Evolutionary conservation across 2,113 vertebrate genomes (phyloP), one percentile per base, ranked within the genome.

Genomic region (Copsychus sechellarum): DNA sequence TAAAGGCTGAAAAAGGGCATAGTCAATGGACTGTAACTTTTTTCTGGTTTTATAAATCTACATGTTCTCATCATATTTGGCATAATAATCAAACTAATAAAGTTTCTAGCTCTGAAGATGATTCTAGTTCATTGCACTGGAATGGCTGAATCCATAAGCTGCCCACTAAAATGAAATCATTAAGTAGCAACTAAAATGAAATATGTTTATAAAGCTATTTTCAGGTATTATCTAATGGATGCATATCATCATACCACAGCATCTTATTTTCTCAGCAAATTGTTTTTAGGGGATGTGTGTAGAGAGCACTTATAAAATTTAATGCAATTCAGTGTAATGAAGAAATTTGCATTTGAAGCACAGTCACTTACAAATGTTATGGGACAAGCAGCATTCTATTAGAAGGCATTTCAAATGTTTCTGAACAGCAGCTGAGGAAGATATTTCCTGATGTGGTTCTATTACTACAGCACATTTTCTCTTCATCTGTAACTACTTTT

Each of bases 311-410:
- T 96, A 93, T 53, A 85, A 96, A 96, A 89, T 96, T 95, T 96
- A 97, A 98, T 96, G 93, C 90, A 96, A 97, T 97, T 97, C 95
- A 93, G 28, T 81, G 86, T 96, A 97, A 97, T 97, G 97, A 97
- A 97, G 50, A 70, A 93, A 97, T 98, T 97, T 98, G 97, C 97
- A 97, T 98, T 94, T 97, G 95, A 97, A 97, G 90, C 93, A 96
- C 91, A 91, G 78, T 95, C 81, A 86, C 92, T 97, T 97, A 85
- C 77, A 92, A 94, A 97, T 96, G 64, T 96, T 98, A 96, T 94
- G 57, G 95, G 95, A 96, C 95, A 97, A 94, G 90, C 92, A 93
- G 24, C 88, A 96, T 93, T 84, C 95, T 92, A 94, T 95, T 96
- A 93, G 77, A 88, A 90, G 91, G 71, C 93, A 96, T 97, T 97